Evolutionary conservation across 2,797 vertebrate genomes (phyloP).

Genomic region (Okamejei kenojei): DNA sequence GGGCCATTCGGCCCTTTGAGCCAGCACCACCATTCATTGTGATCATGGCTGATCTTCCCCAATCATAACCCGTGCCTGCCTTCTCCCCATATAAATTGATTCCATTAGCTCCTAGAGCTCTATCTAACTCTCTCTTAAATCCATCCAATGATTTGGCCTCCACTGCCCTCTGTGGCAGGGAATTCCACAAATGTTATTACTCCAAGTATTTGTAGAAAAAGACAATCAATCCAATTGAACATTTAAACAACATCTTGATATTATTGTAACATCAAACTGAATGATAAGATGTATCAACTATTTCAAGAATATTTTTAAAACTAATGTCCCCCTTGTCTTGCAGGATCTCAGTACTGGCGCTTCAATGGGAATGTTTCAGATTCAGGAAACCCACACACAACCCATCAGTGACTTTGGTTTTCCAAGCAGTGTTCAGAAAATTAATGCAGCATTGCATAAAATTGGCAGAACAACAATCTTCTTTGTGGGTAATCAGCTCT

Average conservation of each 20-base stretch:
- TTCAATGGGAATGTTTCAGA: neutral
- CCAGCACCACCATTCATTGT: too few species aligned
- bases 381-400: neutral
- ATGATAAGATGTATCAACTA: neutral
- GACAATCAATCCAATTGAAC: neutral
- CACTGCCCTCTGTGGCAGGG: too few species aligned
- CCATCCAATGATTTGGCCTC: too few species aligned
- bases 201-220: neutral
- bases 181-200: neutral
- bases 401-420: neutral
- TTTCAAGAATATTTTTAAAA: neutral
- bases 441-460: slow-evolving; percentile 22
- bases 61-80: too few species aligned
- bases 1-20: too few species aligned
- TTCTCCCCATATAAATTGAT: too few species aligned
- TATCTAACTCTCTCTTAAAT: too few species aligned
- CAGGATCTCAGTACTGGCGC: slow-evolving; percentile 35
- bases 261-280: too few species aligned
- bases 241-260: neutral
- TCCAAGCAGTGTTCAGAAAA: neutral
- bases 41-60: too few species aligned
- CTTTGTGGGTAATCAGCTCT: neutral
- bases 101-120: too few species aligned
- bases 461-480: neutral
- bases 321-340: neutral